These are phyloP conservation scores for Colostygia pectinataria DNA, from an alignment of 2,888 invertebrate genomes.

Conservation along the genomic window DNA sequence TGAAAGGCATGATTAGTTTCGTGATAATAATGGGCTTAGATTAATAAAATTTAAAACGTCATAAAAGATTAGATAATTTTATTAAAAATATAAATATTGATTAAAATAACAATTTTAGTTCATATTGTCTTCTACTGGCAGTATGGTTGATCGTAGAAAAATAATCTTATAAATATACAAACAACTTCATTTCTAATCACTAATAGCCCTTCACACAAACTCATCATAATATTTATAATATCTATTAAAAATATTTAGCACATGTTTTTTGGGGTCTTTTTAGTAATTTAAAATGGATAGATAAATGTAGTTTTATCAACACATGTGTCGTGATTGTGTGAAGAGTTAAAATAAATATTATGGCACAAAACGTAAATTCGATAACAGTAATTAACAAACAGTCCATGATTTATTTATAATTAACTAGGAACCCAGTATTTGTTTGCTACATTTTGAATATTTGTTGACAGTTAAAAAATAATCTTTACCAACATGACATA, in stretches of 20 bases:
- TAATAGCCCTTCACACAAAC: conserved; percentile 27
- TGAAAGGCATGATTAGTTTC: conserved; percentile 2
- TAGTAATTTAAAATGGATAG: not conserved
- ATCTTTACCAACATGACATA: conserved; percentile 5
- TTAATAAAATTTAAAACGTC: conserved; percentile 29
- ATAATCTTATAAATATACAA: conserved; percentile 29
- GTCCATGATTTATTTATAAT: conserved; percentile 1
- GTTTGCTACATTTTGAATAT: not conserved
- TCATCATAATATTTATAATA: not conserved
- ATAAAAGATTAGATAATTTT: conserved; percentile 41
- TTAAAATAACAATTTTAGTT: conserved; percentile 35
- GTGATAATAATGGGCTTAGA: not conserved
- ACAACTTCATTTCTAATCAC: conserved; percentile 16
- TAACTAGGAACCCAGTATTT: not conserved
- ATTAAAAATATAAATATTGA: conserved; percentile 50
- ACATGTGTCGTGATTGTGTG: conserved; percentile 10
- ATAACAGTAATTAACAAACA: conserved; percentile 6
- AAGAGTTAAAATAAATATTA: conserved; percentile 27
- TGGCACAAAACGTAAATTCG: conserved; percentile 33
- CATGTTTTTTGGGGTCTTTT: too few relatives aligned
- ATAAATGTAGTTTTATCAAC: not conserved
- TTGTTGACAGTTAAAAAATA: not conserved
- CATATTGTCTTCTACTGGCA: conserved; percentile 18
- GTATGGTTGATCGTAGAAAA: conserved; percentile 30
- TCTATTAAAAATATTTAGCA: too few relatives aligned